Percentiles rank a stretch among this genome's conserved stretches.
Conservation (phyloP, 2,113 vertebrate species). For the Crotalus tigris region DNA sequence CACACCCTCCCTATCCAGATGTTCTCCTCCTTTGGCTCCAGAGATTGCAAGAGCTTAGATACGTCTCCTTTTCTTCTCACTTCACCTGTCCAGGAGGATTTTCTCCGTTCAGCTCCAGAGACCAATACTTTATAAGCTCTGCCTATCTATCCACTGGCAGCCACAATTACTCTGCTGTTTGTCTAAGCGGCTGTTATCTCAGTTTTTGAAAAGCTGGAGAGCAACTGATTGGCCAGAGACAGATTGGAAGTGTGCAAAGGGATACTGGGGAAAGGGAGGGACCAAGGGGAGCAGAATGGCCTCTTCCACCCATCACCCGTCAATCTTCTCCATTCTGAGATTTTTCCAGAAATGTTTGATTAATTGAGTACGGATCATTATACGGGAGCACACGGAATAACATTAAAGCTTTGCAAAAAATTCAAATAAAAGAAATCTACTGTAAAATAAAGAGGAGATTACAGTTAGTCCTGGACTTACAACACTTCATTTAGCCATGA, state of each 20-base stretch:
- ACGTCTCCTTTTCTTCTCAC: background rate
- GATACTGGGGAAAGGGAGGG: background rate
- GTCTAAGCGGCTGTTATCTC: constrained; percentile 16
- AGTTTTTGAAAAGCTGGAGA: background rate
- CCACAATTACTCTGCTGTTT: constrained; percentile 14
- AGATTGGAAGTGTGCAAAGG: background rate
- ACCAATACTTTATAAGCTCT: background rate
- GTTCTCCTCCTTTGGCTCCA: background rate
- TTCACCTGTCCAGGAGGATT: background rate
- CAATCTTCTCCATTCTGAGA: background rate
- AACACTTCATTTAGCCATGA: too few species aligned
- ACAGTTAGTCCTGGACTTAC: too few species aligned
- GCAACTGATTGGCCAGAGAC: background rate
- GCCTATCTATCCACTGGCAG: background rate
- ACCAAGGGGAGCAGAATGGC: background rate
- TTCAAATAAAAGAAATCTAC: too few species aligned
- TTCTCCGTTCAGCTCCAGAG: too few species aligned
- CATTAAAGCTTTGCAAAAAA: background rate
- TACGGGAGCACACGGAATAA: background rate
- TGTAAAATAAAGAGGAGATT: too few species aligned
- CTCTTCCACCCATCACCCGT: background rate
- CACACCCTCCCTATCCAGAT: rapidly evolving
- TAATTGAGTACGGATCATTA: background rate
- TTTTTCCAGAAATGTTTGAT: background rate
- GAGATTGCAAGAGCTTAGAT: background rate